A percentile compares a stretch with the other conserved stretches of the same genome.
phyloP scores from a whole-genome alignment of 2,797 vertebrate species.

The Pipistrellus pipistrellus region DNA sequence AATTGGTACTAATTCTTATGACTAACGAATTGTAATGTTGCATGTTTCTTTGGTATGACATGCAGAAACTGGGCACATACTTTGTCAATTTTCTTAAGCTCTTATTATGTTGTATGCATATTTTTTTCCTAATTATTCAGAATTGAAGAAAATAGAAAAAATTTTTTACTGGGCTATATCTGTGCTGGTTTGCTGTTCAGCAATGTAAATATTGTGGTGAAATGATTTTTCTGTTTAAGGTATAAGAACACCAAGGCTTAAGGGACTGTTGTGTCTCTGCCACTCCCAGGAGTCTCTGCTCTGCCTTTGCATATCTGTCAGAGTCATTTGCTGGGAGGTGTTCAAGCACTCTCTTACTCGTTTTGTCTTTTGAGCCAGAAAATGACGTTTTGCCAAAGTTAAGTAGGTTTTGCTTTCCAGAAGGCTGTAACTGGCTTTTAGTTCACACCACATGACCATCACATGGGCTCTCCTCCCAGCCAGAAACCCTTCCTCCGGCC shows the following conservation, averaged over 20 bases:
- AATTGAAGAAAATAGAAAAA: not conserved
- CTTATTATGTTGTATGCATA: not conserved
- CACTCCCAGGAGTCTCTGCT: not conserved
- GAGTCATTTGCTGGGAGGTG: constrained; percentile 18
- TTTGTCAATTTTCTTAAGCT: not conserved
- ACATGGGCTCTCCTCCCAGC: constrained; percentile 47
- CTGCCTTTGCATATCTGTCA: not conserved
- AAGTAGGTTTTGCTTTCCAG: constrained; percentile 77
- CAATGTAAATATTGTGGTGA: not conserved
- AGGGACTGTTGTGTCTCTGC: not conserved
- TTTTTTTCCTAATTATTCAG: constrained; percentile 45
- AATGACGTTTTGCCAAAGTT: constrained; percentile 74
- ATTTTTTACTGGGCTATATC: not conserved
- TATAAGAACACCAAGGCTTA: not conserved
- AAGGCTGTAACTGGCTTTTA: constrained; percentile 61
- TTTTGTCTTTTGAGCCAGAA: constrained; percentile 66
- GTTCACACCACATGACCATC: constrained; percentile 70
- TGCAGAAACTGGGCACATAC: not conserved
- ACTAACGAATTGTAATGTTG: not conserved
- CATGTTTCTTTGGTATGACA: not conserved
- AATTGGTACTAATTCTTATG: not conserved
- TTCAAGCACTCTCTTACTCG: not conserved
- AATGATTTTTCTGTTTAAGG: not conserved
- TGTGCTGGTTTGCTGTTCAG: not conserved
- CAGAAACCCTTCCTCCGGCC: constrained; percentile 32